These are phyloP conservation scores for Centruroides sculpturatus DNA, from an alignment of 1,140 invertebrate genomes.

Conservation along the genomic window DNA sequence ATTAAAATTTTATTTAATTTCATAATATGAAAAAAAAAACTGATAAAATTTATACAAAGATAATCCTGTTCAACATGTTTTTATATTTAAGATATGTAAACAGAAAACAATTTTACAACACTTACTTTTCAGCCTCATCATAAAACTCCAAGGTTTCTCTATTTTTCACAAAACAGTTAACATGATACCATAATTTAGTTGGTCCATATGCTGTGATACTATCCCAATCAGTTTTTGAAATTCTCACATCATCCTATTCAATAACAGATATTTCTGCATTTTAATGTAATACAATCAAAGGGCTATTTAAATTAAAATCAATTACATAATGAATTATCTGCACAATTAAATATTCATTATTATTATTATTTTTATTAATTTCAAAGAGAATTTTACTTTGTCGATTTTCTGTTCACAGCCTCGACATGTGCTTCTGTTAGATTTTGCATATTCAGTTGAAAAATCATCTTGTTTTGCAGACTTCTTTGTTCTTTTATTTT, in stretches of 20 bases:
- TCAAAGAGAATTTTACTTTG: conserved; percentile 37
- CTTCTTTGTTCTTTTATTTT: no score
- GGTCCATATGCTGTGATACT: conserved; percentile 63
- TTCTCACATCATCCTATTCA: conserved; percentile 51
- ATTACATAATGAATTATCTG: neutral
- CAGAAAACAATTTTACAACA: neutral
- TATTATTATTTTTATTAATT: no score
- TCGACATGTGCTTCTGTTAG: conserved; percentile 57
- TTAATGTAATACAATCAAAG: conserved; percentile 6
- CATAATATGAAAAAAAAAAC: no score
- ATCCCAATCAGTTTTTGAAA: conserved; percentile 76
- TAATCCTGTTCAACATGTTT: no score
- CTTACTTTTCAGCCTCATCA: conserved; percentile 41
- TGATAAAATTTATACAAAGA: no score
- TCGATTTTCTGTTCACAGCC: conserved; percentile 75
- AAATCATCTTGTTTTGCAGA: conserved; percentile 41
- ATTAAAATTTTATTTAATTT: no score
- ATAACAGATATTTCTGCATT: conserved; percentile 3
- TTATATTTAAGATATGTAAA: no score
- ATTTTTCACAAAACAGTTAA: conserved; percentile 78
- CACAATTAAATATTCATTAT: neutral
- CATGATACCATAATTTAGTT: conserved; percentile 66
- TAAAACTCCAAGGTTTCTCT: conserved; percentile 58
- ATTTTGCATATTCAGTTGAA: conserved; percentile 76
- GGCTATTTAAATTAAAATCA: neutral